A percentile compares a stretch with the other conserved stretches of the same genome.
Evolutionary conservation across 1,140 invertebrate genomes (phyloP).

Genomic region (Drosophila nigromelanica): DNA sequence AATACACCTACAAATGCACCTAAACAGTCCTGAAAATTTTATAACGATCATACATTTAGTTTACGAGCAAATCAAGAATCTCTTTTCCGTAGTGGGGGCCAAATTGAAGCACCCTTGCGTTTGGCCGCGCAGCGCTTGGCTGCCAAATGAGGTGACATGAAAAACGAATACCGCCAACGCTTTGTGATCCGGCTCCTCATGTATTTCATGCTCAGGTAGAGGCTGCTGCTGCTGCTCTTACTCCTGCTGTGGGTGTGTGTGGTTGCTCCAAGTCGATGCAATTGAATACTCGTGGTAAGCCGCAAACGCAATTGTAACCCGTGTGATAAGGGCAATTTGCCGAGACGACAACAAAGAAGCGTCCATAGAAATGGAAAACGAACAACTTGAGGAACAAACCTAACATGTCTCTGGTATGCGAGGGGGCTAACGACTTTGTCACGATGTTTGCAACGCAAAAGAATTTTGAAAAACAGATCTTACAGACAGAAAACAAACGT

Average conservation of each 20-base stretch:
- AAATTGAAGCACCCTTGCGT: too few relatives aligned
- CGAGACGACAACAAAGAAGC: background rate
- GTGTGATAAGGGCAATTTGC: conserved; percentile 8
- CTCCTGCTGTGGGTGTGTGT: conserved; percentile 7
- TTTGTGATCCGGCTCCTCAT: conserved; percentile 41
- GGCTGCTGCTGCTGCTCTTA: conserved; percentile 3
- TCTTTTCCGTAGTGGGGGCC: too few relatives aligned
- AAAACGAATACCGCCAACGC: conserved; percentile 50
- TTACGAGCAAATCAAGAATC: too few relatives aligned
- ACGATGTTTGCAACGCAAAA: background rate
- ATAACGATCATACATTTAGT: too few relatives aligned
- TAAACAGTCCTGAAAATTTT: too few relatives aligned
- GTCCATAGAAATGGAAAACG: conserved; percentile 37
- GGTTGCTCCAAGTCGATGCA: conserved; percentile 28
- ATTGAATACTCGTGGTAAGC: conserved; percentile 62
- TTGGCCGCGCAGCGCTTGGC: too few relatives aligned
- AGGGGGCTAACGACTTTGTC: conserved; percentile 16
- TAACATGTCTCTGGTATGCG: conserved; percentile 13
- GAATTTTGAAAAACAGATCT: background rate
- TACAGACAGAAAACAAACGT: too few relatives aligned
- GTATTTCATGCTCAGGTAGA: conserved; percentile 12
- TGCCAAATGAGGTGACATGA: conserved; percentile 45
- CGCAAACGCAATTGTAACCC: conserved; percentile 36
- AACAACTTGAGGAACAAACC: conserved; percentile 10
- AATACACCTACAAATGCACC: too few relatives aligned